Evolutionary conservation across 2,113 vertebrate genomes (phyloP).

Genomic region (Cyprinodon variegatus): DNA sequence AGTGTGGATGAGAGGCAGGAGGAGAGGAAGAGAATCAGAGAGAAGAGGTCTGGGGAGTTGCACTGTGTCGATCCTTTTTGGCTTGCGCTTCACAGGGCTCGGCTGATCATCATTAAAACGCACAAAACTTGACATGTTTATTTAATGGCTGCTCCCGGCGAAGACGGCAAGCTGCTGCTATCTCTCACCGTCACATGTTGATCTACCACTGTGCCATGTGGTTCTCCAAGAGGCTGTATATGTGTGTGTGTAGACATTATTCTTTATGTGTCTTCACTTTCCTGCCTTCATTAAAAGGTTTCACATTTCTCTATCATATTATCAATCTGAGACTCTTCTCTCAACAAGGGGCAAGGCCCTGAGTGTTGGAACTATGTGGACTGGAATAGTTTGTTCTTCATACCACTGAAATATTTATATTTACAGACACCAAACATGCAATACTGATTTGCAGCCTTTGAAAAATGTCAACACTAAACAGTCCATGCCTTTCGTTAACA

Average conservation of each 20-base stretch:
- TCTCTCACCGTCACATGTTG: constrained; percentile 77
- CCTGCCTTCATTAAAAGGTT: constrained; percentile 19
- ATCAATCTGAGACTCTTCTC: not conserved
- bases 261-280: constrained; percentile 54
- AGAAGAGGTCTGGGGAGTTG: constrained; percentile 77
- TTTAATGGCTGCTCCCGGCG: constrained; percentile 80
- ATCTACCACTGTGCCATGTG: constrained; percentile 73
- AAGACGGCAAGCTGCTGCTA: constrained; percentile 80
- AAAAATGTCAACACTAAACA: constrained; percentile 55
- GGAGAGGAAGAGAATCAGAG: constrained; percentile 29
- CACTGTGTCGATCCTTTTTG: constrained; percentile 75
- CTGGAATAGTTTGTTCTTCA: constrained; percentile 39
- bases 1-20: constrained; percentile 66
- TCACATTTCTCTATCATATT: constrained; percentile 8
- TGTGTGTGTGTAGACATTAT: constrained; percentile 41
- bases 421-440: constrained; percentile 32
- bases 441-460: constrained; percentile 31
- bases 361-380: constrained; percentile 46
- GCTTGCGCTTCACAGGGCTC: constrained; percentile 75
- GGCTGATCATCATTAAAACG: constrained; percentile 80
- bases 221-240: constrained; percentile 34
- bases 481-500: constrained; percentile 46
- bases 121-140: constrained; percentile 81
- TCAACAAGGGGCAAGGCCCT: constrained; percentile 33
- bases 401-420: constrained; percentile 40